Base-by-base conservation (phyloP, 2,797 vertebrate genomes). In the Agapornis canus region DNA sequence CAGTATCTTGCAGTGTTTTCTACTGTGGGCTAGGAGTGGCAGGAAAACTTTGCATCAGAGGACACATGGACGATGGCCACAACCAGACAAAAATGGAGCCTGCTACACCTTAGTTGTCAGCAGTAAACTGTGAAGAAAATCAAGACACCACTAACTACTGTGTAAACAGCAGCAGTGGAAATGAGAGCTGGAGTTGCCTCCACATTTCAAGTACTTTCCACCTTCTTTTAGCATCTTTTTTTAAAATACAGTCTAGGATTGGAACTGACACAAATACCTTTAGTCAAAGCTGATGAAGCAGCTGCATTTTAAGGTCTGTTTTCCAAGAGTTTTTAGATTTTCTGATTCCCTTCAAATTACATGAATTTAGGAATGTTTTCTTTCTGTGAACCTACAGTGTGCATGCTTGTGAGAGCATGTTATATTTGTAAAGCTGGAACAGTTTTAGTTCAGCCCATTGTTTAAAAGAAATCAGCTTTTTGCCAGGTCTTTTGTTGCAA, bases 91-190 rank as follows among this genome's bases (percentile, higher is more conserved):
- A 64, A 81, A 22, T 4, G 5, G 22, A 78, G 68, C n/a, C 21
- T 80, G 21, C 3, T 29, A 8, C 45, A 45, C 42, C 17, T 61
- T 69, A 40, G 14, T 21, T 82, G 22, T 47, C 31, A 72, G 7
- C 20, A 72, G 23, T 64, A 81, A 88, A 63, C 59, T 21, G 27
- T n/a, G 27, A 81, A 65, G n/a, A 90, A 82, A 52, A 40, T 49
- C 15, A 48, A 13, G 23, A 14, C 0, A 0, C 42, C 78, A 71
- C 5, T 45, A 57, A 57, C 5, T 59, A 20, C 37, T 72, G 8
- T 45, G 11, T 13, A 63, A 85, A 54, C 22, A 63, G 5, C 9
- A 66, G 7, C 39, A 65, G 26, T 18, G 5, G 16, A 5, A 94
- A 83, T 54, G 29, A 54, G 88, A 80, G 8, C 15, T 25, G 5